Percentiles rank a stretch among this genome's conserved stretches.
Conservation (phyloP, 2,888 invertebrate species). For the Falcaria lacertinaria region DNA sequence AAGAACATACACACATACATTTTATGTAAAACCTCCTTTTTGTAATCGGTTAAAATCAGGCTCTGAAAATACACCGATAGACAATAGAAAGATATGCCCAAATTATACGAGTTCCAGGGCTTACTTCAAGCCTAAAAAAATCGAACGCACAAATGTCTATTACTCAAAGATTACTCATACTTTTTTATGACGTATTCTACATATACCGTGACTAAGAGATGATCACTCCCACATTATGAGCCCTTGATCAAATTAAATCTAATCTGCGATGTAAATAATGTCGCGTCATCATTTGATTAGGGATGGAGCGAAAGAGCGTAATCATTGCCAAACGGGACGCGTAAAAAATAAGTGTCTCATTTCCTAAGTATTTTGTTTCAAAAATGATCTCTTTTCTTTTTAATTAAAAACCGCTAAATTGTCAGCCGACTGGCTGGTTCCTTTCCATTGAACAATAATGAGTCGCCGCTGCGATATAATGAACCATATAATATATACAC, state of each 20-base stretch:
- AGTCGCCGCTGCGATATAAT: conserved; percentile 16
- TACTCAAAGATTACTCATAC: too few relatives aligned
- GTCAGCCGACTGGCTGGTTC: conserved; percentile 17
- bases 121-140: too few relatives aligned
- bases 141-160: too few relatives aligned
- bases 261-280: background rate
- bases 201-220: too few relatives aligned
- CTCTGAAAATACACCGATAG: too few relatives aligned
- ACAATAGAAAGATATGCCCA: too few relatives aligned
- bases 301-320: background rate
- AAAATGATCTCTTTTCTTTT: conserved; percentile 16
- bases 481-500: conserved; percentile 13
- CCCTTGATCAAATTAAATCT: background rate
- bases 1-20: too few relatives aligned
- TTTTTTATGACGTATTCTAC: too few relatives aligned
- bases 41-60: too few relatives aligned
- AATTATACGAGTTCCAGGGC: too few relatives aligned
- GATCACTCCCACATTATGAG: too few relatives aligned
- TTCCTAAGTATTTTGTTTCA: conserved; percentile 13
- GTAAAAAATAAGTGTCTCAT: conserved; percentile 11
- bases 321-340: background rate
- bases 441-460: conserved; percentile 26
- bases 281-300: conserved; percentile 1
- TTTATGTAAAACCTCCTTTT: too few relatives aligned
- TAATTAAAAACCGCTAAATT: conserved; percentile 32